Evolutionary conservation across 2,888 invertebrate genomes (phyloP), one percentile per base, ranked within the genome.

Genomic region (Phyto melanocephala): DNA sequence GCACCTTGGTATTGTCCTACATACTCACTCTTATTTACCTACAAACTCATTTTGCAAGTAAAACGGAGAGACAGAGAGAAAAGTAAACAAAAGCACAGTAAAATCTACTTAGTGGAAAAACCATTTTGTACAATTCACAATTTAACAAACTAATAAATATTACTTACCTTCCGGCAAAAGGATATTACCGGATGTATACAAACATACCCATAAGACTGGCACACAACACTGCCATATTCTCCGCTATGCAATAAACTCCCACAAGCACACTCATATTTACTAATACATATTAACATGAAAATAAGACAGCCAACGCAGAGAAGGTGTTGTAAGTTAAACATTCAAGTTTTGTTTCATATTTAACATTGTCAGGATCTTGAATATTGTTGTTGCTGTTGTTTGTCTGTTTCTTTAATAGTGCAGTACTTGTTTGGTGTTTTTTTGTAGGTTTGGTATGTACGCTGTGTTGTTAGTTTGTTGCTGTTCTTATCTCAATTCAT

Each of bases 71-170:
- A 75, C 35, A 28, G 11, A 11, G 6, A 58, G 17, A 58, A 13
- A 2, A 20, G 11, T 3, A 45, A 4, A 45, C 45, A 28, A 17
- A n/a, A 52, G 17, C 60, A 65, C 65, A 80, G 65, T 72, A 60
- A 80, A 80, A 80, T 68, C 65, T 52, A 77, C 79, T 76, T 76
- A 67, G 56, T 72, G 62, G 24, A 79, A 79, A 80, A 70, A 76
- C 71, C 78, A 85, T 85, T 84, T 85, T 76, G 79, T 84, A 82
- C 87, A 88, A 89, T 88, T 89, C 88, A 87, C 88, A 89, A 88
- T 89, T 89, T 89, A 89, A 89, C 89, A 89, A 89, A 88, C 88
- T 88, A 89, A 89, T 89, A 89, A 89, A 89, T 89, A 88, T 89
- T 87, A 86, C 86, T 88, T 86, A 88, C 87, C 87, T 89, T 88